Conservation (phyloP, 2,797 vertebrate genomes). For the Enteromius trimaculatus region DNA sequence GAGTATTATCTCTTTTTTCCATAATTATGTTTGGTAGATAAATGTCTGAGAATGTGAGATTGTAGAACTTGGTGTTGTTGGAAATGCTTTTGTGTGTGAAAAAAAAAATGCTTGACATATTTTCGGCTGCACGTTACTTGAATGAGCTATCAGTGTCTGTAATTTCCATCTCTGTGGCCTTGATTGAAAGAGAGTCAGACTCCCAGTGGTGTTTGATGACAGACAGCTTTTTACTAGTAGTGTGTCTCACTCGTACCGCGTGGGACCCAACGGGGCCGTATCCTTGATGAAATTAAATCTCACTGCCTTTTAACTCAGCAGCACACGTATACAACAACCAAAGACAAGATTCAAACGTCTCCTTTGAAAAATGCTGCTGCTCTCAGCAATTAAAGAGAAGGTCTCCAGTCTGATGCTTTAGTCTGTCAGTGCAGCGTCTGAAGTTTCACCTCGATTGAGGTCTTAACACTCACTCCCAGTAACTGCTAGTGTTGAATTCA, state of each 20-base stretch:
- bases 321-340: background rate
- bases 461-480: background rate
- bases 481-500: background rate
- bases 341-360: background rate
- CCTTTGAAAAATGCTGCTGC: constrained; percentile 26
- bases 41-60: background rate
- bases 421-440: constrained; percentile 35
- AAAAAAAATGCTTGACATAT: background rate
- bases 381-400: constrained; percentile 38
- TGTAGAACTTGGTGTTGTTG: background rate
- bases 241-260: constrained; percentile 1
- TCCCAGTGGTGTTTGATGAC: constrained; percentile 29
- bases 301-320: constrained; percentile 10
- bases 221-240: constrained; percentile 22
- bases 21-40: background rate
- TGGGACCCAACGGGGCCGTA: background rate
- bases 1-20: background rate
- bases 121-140: background rate
- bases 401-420: constrained; percentile 26
- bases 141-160: constrained; percentile 20
- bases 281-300: constrained; percentile 26
- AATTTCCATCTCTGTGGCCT: constrained; percentile 24
- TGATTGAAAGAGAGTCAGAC: constrained; percentile 14
- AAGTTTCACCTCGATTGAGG: constrained; percentile 12
- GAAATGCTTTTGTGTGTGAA: background rate